These are phyloP conservation scores for Muntiacus muntjak DNA, from an alignment of 2,113 vertebrate species.

Conservation along the genomic window DNA sequence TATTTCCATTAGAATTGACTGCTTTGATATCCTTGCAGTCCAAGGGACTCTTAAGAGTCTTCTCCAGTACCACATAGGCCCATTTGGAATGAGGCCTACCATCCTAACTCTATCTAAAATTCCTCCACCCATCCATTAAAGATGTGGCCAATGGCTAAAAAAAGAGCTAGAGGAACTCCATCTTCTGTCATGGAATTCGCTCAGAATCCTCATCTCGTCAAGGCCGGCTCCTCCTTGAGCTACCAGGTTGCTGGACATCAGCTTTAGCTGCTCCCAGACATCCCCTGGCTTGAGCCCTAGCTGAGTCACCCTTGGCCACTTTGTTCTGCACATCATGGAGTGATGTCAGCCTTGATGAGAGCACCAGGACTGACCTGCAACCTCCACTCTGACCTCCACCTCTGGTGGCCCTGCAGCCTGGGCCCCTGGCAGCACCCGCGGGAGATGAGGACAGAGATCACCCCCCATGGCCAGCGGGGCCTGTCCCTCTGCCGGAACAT, in stretches of 20 bases:
- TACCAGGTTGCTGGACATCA: not conserved
- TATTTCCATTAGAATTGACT: not conserved
- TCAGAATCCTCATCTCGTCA: not conserved
- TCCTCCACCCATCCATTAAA: not conserved
- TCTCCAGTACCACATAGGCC: not conserved
- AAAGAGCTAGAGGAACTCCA: not conserved
- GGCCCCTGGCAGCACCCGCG: not conserved
- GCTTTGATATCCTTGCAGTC: not conserved
- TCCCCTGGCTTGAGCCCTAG: not conserved
- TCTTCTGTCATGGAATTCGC: not conserved
- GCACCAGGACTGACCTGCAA: not conserved
- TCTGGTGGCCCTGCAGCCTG: not conserved
- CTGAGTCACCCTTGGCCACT: no score
- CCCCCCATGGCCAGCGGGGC: not conserved
- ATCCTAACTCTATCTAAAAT: not conserved
- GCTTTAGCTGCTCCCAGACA: not conserved
- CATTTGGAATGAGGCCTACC: not conserved
- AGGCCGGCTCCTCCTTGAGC: not conserved
- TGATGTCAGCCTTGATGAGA: not conserved
- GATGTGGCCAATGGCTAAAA: not conserved
- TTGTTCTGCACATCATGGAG: not conserved
- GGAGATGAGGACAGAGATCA: accelerated
- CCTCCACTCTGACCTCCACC: not conserved
- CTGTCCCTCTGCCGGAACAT: not conserved
- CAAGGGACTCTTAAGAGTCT: not conserved